Conservation (phyloP, 2,797 vertebrate genomes). For the Huso huso region DNA sequence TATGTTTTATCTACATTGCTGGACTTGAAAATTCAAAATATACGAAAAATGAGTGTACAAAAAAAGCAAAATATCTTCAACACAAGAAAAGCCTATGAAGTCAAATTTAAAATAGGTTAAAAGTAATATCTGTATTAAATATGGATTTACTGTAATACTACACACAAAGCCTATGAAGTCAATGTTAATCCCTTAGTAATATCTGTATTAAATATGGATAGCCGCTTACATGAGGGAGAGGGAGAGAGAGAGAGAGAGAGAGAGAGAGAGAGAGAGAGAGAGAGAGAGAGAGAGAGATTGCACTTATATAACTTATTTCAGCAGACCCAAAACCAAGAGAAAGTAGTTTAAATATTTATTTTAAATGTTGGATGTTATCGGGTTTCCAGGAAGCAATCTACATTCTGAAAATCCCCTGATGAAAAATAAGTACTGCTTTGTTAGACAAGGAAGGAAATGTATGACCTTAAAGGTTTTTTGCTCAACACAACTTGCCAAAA, state of each 20-base stretch:
- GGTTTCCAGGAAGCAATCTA: conserved; percentile 10
- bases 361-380: background rate
- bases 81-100: no score
- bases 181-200: no score
- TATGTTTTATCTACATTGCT: no score
- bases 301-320: background rate
- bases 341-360: conserved; percentile 11
- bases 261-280: background rate
- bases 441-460: conserved; percentile 5
- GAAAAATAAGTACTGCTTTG: conserved; percentile 22
- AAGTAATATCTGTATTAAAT: no score
- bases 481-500: conserved; percentile 20
- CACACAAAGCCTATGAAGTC: no score
- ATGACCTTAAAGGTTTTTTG: conserved; percentile 12
- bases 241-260: background rate
- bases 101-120: no score
- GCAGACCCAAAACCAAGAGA: background rate
- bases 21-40: no score
- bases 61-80: no score
- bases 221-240: no score
- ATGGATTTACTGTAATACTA: no score
- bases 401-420: conserved; percentile 10
- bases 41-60: no score
- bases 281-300: background rate
- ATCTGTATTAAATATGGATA: no score